phyloP scores from a whole-genome alignment of 2,113 vertebrate species.

The Tragulus kanchil region DNA sequence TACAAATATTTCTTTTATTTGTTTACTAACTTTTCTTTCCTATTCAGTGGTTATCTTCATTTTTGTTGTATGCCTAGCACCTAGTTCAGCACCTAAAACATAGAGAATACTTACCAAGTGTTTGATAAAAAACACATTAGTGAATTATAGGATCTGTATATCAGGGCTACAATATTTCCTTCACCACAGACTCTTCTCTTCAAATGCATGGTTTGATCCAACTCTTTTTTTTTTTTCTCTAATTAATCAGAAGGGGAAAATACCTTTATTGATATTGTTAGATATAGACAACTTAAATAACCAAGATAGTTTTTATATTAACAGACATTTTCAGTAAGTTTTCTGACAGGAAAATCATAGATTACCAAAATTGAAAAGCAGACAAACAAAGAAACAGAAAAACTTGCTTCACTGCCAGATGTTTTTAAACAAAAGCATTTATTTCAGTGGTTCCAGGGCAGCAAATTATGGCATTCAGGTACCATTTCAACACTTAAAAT shows the following conservation, averaged over 20 bases:
- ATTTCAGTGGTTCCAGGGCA: neutral
- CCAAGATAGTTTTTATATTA: neutral
- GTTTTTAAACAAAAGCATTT: conserved; percentile 1
- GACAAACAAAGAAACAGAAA: neutral
- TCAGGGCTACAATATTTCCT: neutral
- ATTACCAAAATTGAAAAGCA: neutral
- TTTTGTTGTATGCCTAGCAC: neutral
- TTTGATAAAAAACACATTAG: neutral
- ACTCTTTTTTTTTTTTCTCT: neutral
- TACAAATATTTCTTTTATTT: neutral
- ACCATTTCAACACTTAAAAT: neutral
- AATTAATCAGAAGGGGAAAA: neutral
- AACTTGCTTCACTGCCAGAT: neutral
- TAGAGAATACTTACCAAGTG: neutral
- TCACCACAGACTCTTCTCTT: neutral
- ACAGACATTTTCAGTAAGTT: neutral
- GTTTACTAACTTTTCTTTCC: neutral
- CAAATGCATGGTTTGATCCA: neutral
- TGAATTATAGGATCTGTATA: neutral
- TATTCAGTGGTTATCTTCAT: neutral
- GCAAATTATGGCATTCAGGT: neutral
- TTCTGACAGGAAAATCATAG: neutral
- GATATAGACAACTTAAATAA: neutral
- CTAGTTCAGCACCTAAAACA: neutral
- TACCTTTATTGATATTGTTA: neutral